These are phyloP conservation scores for Carettochelys insculpta DNA, from an alignment of 2,113 vertebrate species.

Conservation along the genomic window DNA sequence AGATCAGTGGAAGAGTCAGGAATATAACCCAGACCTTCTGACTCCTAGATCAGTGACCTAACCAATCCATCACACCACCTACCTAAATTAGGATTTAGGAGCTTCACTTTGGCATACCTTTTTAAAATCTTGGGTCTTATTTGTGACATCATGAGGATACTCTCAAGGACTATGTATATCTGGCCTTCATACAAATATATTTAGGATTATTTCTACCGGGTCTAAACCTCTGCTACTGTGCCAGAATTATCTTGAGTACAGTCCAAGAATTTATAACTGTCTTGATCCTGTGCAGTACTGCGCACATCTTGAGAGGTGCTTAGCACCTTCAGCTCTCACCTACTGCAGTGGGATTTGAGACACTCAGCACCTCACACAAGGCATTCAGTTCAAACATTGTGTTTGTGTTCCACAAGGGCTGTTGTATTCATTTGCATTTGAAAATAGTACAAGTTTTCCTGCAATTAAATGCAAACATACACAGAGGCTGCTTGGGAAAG, in stretches of 20 bases:
- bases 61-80: too few species aligned
- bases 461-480: conserved; percentile 12
- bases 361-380: rapidly evolving
- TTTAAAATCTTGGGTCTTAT: neutral
- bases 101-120: neutral
- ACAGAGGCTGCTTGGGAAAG: neutral
- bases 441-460: neutral
- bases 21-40: neutral
- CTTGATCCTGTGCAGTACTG: neutral
- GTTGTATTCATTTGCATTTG: neutral
- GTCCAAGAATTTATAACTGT: neutral
- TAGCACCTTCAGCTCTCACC: neutral
- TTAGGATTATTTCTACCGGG: rapidly evolving
- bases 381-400: neutral
- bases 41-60: neutral
- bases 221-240: neutral
- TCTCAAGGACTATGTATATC: neutral
- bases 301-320: neutral
- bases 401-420: neutral
- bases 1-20: neutral
- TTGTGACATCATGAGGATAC: neutral
- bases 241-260: neutral
- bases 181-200: rapidly evolving
- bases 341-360: neutral
- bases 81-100: neutral